Percentiles rank a stretch among this genome's conserved stretches.
These are phyloP conservation scores for Cygnus buccinator DNA, from an alignment of 2,113 vertebrate genomes.

Conservation along the genomic window DNA sequence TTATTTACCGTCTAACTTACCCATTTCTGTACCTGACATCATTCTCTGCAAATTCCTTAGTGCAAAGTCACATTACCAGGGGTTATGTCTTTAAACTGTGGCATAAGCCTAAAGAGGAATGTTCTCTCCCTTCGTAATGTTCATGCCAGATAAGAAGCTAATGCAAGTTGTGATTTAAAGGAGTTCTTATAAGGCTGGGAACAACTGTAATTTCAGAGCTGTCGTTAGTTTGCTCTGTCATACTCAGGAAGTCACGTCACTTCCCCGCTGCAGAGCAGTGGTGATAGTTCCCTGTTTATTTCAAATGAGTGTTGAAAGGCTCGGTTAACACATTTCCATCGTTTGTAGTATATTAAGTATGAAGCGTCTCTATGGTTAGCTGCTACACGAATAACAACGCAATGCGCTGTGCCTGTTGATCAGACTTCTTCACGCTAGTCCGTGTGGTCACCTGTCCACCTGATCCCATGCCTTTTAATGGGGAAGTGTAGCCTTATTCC, in stretches of 20 bases:
- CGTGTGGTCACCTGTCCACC: background rate
- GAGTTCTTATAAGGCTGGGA: background rate
- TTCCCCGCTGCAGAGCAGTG: background rate
- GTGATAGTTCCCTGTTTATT: background rate
- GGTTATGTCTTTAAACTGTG: background rate
- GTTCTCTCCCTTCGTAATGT: background rate
- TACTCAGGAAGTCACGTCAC: background rate
- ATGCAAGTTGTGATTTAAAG: background rate
- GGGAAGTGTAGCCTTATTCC: background rate
- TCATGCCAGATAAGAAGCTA: background rate
- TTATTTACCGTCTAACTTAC: background rate
- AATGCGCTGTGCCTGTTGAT: fast-evolving
- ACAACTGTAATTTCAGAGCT: background rate
- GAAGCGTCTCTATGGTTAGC: background rate
- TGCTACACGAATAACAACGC: background rate
- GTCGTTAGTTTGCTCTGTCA: background rate
- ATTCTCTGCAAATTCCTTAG: background rate
- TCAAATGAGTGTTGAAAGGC: background rate
- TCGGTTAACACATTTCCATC: background rate
- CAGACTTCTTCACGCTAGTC: background rate
- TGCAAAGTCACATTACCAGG: background rate
- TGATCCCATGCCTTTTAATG: fast-evolving
- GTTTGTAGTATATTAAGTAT: background rate
- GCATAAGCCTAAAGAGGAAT: background rate
- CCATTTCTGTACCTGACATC: background rate